Percentiles rank a stretch among this genome's conserved stretches.
Evolutionary conservation across 2,797 vertebrate genomes (phyloP).

Genomic region (Podarcis siculus): DNA sequence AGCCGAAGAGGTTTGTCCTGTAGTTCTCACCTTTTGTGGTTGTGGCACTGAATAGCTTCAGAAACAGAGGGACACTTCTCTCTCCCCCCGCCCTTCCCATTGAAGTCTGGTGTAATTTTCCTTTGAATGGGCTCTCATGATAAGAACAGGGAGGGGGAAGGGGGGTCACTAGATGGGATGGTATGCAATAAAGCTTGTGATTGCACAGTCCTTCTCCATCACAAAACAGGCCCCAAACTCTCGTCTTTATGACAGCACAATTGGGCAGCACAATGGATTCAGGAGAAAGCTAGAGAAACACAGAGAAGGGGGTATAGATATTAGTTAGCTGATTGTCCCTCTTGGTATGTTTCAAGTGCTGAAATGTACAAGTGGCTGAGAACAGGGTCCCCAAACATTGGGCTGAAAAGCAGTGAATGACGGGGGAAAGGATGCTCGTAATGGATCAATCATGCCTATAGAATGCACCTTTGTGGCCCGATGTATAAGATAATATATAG

Average conservation of each 20-base stretch:
- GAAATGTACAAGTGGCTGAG: constrained; percentile 75
- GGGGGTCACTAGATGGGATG: constrained; percentile 79
- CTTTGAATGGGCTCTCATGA: constrained; percentile 76
- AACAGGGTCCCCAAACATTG: constrained; percentile 71
- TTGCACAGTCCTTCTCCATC: constrained; percentile 78
- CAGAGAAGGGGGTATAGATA: constrained; percentile 74
- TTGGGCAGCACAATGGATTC: constrained; percentile 68
- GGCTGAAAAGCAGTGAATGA: constrained; percentile 76
- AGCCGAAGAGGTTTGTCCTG: constrained; percentile 76
- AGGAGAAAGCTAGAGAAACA: constrained; percentile 74
- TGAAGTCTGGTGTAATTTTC: constrained; percentile 82
- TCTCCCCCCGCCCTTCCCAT: constrained; percentile 58
- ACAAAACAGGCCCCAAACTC: constrained; percentile 76
- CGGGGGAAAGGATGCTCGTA: constrained; percentile 74
- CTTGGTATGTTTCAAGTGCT: constrained; percentile 74
- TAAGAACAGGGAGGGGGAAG: constrained; percentile 64
- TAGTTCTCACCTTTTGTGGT: constrained; percentile 77
- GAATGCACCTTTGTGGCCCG: constrained; percentile 79
- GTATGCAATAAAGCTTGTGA: constrained; percentile 83
- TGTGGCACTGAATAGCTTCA: constrained; percentile 76
- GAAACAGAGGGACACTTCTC: constrained; percentile 78
- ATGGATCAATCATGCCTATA: constrained; percentile 78
- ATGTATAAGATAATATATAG: constrained; percentile 80
- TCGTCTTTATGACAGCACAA: constrained; percentile 74
- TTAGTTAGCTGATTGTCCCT: constrained; percentile 78